A percentile compares a stretch with the other conserved stretches of the same genome.
These are phyloP conservation scores for Tinea semifulvella DNA, from an alignment of 2,888 invertebrate species.

Conservation along the genomic window DNA sequence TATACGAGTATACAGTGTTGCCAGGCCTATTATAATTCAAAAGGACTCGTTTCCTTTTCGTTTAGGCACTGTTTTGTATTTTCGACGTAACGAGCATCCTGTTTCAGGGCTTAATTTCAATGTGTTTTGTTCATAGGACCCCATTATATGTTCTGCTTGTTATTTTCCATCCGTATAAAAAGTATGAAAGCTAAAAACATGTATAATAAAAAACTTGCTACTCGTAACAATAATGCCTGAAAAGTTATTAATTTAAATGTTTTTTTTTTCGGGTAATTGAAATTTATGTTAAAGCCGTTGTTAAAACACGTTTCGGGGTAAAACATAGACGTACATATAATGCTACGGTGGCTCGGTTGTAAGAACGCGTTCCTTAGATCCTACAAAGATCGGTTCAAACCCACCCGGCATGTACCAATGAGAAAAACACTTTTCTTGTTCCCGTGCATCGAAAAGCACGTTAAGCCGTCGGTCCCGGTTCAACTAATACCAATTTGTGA, in stretches of 20 bases:
- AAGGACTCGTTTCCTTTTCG: constrained; percentile 36
- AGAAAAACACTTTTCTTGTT: too few relatives aligned
- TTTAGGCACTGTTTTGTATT: constrained; percentile 37
- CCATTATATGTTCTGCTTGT: constrained; percentile 1
- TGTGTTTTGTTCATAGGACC: constrained; percentile 30
- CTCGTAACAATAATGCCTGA: neutral
- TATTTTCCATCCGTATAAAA: constrained; percentile 9
- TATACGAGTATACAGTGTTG: too few relatives aligned
- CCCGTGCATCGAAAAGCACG: too few relatives aligned
- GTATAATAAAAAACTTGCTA: constrained; percentile 1
- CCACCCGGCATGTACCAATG: too few relatives aligned
- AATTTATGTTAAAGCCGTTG: constrained; percentile 8
- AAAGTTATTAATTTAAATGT: neutral
- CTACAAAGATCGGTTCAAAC: too few relatives aligned
- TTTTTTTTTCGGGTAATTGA: constrained; percentile 2
- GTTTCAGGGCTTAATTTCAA: constrained; percentile 55
- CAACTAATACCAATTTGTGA: too few relatives aligned
- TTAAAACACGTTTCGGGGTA: constrained; percentile 4
- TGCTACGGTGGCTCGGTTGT: too few relatives aligned
- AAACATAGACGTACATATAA: too few relatives aligned
- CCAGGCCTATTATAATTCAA: too few relatives aligned
- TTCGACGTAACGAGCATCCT: constrained; percentile 54
- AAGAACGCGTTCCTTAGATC: too few relatives aligned
- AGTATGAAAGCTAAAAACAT: neutral
- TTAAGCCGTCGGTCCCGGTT: too few relatives aligned